Evolutionary conservation across 2,888 invertebrate species (phyloP).

Genomic region (Calameuta pallipes): DNA sequence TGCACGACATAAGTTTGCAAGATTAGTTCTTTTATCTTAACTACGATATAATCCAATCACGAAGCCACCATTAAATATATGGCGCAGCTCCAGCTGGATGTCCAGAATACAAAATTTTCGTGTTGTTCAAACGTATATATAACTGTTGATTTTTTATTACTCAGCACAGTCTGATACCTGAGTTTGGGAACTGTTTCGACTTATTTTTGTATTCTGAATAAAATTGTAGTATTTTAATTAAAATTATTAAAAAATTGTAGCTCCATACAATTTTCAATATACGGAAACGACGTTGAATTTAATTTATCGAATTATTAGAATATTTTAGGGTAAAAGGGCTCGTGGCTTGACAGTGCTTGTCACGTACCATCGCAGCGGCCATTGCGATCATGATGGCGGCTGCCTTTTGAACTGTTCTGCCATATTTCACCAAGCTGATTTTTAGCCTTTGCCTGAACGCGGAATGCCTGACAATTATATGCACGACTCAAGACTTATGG

Average conservation of each 20-base stretch:
- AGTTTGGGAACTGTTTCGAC: too few relatives aligned
- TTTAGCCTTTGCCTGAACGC: slow-evolving; percentile 31
- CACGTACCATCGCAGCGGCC: slow-evolving; percentile 21
- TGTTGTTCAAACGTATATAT: neutral
- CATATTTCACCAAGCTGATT: slow-evolving; percentile 43
- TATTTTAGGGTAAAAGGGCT: neutral
- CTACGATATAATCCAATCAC: slow-evolving; percentile 20
- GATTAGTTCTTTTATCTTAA: neutral
- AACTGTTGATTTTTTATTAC: neutral
- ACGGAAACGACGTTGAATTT: neutral
- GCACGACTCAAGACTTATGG: slow-evolving; percentile 19
- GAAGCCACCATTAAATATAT: slow-evolving; percentile 42
- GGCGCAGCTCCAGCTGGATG: slow-evolving; percentile 25
- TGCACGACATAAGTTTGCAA: neutral
- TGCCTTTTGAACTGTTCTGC: slow-evolving; percentile 39
- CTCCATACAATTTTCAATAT: neutral
- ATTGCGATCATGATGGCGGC: slow-evolving; percentile 36
- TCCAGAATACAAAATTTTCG: slow-evolving; percentile 33
- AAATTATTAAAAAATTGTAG: slow-evolving; percentile 9
- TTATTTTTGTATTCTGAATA: too few relatives aligned
- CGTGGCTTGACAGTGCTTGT: slow-evolving; percentile 4
- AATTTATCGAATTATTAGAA: neutral
- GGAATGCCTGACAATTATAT: slow-evolving; percentile 40
- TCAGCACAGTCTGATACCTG: neutral
- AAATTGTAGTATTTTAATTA: too few relatives aligned